phyloP scores from a whole-genome alignment of 92 coral and sea anemone species.

The Siderastrea siderea region DNA sequence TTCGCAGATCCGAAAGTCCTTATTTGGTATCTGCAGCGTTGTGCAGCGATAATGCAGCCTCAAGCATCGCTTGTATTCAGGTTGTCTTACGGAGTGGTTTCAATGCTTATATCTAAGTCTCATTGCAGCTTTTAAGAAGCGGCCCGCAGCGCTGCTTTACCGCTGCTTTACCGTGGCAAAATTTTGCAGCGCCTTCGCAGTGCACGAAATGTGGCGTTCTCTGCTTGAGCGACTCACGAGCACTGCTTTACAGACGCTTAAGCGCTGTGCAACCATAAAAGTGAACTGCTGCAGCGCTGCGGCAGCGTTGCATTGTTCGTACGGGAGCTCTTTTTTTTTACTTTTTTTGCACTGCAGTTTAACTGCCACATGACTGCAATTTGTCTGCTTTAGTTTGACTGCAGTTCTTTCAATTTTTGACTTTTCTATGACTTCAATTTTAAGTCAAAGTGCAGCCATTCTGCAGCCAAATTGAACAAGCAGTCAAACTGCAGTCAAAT shows the following conservation, averaged over 20 bases:
- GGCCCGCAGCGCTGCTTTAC: background rate
- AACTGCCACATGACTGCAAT: too few species aligned
- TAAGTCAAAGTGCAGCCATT: too few species aligned
- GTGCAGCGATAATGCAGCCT: constrained; percentile 9
- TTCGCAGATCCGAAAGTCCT: background rate
- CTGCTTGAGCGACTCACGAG: constrained; percentile 1
- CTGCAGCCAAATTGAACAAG: too few species aligned
- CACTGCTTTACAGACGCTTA: background rate
- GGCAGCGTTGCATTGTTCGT: too few species aligned
- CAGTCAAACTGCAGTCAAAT: too few species aligned
- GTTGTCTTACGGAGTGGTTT: background rate
- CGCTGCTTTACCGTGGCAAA: background rate
- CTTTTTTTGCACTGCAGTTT: too few species aligned
- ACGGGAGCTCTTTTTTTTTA: too few species aligned
- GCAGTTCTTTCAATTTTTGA: too few species aligned
- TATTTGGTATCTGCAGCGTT: constrained; percentile 7
- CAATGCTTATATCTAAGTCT: background rate
- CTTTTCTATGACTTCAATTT: too few species aligned
- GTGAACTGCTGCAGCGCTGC: too few species aligned
- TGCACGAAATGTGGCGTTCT: background rate
- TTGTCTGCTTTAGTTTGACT: too few species aligned
- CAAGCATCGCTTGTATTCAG: background rate
- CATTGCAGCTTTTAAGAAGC: background rate
- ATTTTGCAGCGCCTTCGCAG: background rate
- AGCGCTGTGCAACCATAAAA: background rate